Evolutionary conservation across 2,113 vertebrate species (phyloP).

Genomic region (Myiopsitta monachus): DNA sequence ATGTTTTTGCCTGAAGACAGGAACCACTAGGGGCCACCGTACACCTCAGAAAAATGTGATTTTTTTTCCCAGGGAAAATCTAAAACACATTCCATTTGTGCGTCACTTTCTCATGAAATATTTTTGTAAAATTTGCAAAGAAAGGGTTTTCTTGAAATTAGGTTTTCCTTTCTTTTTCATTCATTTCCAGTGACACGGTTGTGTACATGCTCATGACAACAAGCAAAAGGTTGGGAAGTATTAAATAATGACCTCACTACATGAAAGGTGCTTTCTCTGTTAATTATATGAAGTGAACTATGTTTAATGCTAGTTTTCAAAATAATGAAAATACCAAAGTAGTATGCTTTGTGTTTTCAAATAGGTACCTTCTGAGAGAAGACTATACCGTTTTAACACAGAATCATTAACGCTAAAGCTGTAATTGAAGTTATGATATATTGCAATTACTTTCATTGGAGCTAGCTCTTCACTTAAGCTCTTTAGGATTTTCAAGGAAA

Average conservation of each 20-base stretch:
- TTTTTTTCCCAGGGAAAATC: neutral
- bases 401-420: neutral
- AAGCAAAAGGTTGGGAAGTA: neutral
- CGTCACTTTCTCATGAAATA: neutral
- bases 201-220: neutral
- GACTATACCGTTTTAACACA: neutral
- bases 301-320: neutral
- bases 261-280: neutral
- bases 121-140: neutral
- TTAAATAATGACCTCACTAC: neutral
- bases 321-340: neutral
- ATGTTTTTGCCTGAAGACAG: neutral
- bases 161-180: neutral
- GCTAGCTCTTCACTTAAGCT: neutral
- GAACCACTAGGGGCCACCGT: slow-evolving; percentile 52
- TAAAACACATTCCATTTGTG: neutral
- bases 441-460: neutral
- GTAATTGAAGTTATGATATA: neutral
- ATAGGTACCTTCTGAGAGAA: neutral
- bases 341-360: neutral
- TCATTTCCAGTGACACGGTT: neutral
- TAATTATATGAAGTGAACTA: neutral
- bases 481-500: neutral
- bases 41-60: neutral
- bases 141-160: neutral